Conservation (phyloP, 30 jellyfish, hydroid and myxozoan species). For the Turritopsis rubra region DNA sequence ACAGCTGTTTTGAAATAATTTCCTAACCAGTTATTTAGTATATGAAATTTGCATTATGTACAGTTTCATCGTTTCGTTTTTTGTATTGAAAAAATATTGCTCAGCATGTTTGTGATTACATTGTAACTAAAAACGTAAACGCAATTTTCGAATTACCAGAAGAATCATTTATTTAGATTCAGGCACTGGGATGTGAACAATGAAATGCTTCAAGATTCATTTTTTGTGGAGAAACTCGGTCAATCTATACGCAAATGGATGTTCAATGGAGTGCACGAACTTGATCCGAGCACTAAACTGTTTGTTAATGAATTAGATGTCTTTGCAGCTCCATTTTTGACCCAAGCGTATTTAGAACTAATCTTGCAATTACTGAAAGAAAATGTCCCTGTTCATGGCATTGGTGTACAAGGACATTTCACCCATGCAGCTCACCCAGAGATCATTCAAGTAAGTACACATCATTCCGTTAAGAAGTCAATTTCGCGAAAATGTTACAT, state of each 20-base stretch:
- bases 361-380: constrained; percentile 38
- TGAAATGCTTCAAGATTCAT: constrained; percentile 83
- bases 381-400: constrained; percentile 50
- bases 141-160: no score
- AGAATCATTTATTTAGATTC: constrained; percentile 38
- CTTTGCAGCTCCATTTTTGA: constrained; percentile 48
- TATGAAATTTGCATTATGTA: no score
- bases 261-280: constrained; percentile 43
- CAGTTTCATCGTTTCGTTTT: no score
- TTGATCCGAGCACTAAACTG: constrained; percentile 44
- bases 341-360: constrained; percentile 78
- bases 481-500: no score
- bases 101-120: no score
- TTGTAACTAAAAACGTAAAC: no score
- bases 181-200: constrained; percentile 89
- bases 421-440: constrained; percentile 77
- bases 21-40: no score
- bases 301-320: constrained; percentile 77
- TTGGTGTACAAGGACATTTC: constrained; percentile 90
- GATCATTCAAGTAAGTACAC: constrained; percentile 39
- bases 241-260: constrained; percentile 66
- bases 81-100: no score
- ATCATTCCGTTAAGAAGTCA: no score
- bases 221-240: constrained; percentile 54
- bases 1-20: no score